phyloP scores from a whole-genome alignment of 2,888 invertebrate species.

The Andrena marginata region DNA sequence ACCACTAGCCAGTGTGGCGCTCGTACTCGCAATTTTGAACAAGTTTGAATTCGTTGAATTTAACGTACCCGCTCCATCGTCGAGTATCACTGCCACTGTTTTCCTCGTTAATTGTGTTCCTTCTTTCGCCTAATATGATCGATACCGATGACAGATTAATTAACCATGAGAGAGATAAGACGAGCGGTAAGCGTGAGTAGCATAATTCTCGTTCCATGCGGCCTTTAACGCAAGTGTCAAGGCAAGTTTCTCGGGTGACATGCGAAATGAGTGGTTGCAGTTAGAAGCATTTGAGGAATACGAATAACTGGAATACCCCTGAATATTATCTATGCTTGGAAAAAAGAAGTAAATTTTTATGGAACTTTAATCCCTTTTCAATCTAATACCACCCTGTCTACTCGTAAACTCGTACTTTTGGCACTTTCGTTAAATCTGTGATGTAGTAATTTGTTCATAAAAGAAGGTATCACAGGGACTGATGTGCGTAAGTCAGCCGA shows the following conservation, averaged over 20 bases:
- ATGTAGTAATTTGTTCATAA: conserved; percentile 2
- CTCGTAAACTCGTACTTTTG: not conserved
- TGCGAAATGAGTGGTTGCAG: no score
- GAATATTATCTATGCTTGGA: no score
- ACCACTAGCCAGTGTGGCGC: conserved; percentile 22
- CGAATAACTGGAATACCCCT: no score
- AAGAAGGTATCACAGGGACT: conserved; percentile 31
- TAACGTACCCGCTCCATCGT: conserved; percentile 60
- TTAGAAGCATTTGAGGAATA: no score
- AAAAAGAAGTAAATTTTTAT: no score
- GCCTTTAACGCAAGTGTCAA: not conserved
- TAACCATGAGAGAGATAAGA: conserved; percentile 49
- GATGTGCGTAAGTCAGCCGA: conserved; percentile 88
- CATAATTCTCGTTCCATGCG: not conserved
- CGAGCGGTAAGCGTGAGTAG: not conserved
- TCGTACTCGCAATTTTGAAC: conserved; percentile 33
- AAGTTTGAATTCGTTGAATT: conserved; percentile 54
- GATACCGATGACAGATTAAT: conserved; percentile 31
- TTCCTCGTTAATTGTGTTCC: conserved; percentile 27
- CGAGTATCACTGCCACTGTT: conserved; percentile 33
- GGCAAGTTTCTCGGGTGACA: not conserved
- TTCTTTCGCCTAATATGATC: conserved; percentile 32
- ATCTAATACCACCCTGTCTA: not conserved
- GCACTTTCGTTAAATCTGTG: not conserved
- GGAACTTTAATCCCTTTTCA: no score